phyloP scores from a whole-genome alignment of 2,888 invertebrate genomes.

The Epinotia bilunana region DNA sequence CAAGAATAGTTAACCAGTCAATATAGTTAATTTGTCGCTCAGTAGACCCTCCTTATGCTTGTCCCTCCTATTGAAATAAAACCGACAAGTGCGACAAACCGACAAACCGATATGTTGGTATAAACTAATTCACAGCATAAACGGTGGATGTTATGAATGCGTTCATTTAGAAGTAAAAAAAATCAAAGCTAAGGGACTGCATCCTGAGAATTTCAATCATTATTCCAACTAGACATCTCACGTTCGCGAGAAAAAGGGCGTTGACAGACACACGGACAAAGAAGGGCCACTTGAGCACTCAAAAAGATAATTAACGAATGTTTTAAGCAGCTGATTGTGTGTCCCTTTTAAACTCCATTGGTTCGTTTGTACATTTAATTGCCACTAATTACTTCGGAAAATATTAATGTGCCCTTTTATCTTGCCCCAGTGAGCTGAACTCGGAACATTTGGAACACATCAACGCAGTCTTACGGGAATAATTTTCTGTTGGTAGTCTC shows the following conservation, averaged over 20 bases:
- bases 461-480: conserved; percentile 4
- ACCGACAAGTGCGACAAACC: no score
- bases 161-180: no score
- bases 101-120: no score
- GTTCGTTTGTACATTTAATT: conserved; percentile 7
- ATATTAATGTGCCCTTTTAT: conserved; percentile 28
- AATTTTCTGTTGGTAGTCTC: conserved; percentile 1
- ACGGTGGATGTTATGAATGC: no score
- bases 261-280: no score
- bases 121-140: no score
- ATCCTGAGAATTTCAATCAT: no score
- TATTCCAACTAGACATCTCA: no score
- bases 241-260: no score
- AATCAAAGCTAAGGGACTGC: no score
- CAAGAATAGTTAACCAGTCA: no score
- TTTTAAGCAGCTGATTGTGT: neutral
- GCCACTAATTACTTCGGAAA: conserved; percentile 6
- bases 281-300: neutral
- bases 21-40: neutral
- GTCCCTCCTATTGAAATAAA: no score
- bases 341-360: neutral
- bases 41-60: neutral
- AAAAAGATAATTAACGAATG: conserved; percentile 6
- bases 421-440: neutral
- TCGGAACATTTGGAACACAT: conserved; percentile 9